Percentiles rank a stretch among this genome's conserved stretches.
Evolutionary conservation across 2,888 invertebrate genomes (phyloP).

Genomic region (Litoditis marina): DNA sequence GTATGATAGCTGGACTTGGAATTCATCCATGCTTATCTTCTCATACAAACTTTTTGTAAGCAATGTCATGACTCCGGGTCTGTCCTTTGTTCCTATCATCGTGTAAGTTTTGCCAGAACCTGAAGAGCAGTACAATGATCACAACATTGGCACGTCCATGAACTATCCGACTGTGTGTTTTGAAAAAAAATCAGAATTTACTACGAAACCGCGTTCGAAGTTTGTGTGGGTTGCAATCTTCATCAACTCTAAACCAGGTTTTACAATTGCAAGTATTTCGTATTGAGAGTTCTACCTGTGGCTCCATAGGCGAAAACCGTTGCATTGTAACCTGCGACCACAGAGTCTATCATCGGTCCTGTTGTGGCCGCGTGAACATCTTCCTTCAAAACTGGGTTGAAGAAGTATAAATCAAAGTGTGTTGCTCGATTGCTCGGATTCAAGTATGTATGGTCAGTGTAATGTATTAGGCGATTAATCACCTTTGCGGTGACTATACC

Average conservation of each 20-base stretch:
- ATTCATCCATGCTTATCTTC: slow-evolving; percentile 66
- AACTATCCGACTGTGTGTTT: no score
- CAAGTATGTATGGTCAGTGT: no score
- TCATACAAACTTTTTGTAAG: slow-evolving; percentile 79
- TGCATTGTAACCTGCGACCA: slow-evolving; percentile 83
- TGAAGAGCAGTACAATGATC: no score
- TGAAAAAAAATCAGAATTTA: not conserved
- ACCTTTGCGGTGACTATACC: no score
- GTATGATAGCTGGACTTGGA: slow-evolving; percentile 76
- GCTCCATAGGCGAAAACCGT: slow-evolving; percentile 94
- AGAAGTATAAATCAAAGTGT: no score
- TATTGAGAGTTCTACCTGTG: slow-evolving; percentile 67
- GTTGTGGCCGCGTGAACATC: slow-evolving; percentile 84
- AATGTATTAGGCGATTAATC: no score
- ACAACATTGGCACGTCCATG: no score
- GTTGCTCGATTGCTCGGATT: no score
- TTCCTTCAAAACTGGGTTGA: no score
- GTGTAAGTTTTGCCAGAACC: slow-evolving; percentile 89
- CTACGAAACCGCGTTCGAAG: not conserved
- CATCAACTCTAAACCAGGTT: no score
- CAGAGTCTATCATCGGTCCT: slow-evolving; percentile 79
- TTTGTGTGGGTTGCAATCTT: not conserved
- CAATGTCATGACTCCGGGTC: slow-evolving; percentile 82
- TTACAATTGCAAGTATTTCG: not conserved
- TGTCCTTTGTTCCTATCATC: slow-evolving; percentile 73